These are phyloP conservation scores for Listronotus oregonensis DNA, from an alignment of 1,140 invertebrate genomes.

Conservation along the genomic window DNA sequence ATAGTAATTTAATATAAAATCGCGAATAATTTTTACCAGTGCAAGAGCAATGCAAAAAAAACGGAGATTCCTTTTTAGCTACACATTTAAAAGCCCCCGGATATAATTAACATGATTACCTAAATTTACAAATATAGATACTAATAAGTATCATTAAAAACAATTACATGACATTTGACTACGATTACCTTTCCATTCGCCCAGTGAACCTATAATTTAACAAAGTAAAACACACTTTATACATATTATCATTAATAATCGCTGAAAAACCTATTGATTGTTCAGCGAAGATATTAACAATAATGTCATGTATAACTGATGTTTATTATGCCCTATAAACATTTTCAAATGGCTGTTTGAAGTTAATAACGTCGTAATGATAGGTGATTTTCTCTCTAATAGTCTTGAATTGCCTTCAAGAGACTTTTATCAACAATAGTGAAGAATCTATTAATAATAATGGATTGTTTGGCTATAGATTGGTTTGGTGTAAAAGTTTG, in stretches of 20 bases:
- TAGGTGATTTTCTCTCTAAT: constrained; percentile 13
- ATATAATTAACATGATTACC: too few relatives aligned
- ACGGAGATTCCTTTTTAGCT: too few relatives aligned
- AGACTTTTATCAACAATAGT: too few relatives aligned
- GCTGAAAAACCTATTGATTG: constrained; percentile 12
- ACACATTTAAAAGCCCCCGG: too few relatives aligned
- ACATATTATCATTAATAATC: not conserved
- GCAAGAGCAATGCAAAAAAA: too few relatives aligned
- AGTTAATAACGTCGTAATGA: constrained; percentile 15
- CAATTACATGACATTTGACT: constrained; percentile 4
- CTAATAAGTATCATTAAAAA: not conserved
- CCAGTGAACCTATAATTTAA: constrained; percentile 4
- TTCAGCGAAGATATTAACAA: constrained; percentile 16
- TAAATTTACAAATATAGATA: too few relatives aligned
- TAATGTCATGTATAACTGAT: constrained; percentile 12
- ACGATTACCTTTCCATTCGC: constrained; percentile 11
- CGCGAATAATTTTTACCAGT: too few relatives aligned
- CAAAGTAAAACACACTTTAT: constrained; percentile 12
- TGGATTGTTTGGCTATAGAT: too few relatives aligned
- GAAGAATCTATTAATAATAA: too few relatives aligned
- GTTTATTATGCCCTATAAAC: constrained; percentile 15
- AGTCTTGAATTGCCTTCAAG: constrained; percentile 3
- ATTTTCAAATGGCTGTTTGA: constrained; percentile 8
- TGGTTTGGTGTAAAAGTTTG: too few relatives aligned
- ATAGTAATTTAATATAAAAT: too few relatives aligned